phyloP scores from a whole-genome alignment of 2,888 invertebrate genomes.

The Acrobeloides nanus region DNA sequence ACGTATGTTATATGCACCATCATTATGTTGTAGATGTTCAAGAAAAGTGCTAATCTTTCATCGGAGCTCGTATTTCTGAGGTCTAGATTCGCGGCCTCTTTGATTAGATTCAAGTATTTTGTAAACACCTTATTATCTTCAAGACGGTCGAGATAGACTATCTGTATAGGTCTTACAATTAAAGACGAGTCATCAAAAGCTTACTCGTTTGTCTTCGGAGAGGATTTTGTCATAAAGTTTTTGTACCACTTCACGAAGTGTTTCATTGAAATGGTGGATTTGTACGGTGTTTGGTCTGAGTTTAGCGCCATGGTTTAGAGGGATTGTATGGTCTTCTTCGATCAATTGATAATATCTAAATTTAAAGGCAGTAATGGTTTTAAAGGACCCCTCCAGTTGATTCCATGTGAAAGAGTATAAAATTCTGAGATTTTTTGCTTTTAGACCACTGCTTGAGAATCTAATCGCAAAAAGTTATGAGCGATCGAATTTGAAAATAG shows the following conservation, averaged over 20 bases:
- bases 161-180: constrained; percentile 37
- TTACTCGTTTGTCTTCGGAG: constrained; percentile 53
- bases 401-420: too few relatives aligned
- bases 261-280: too few relatives aligned
- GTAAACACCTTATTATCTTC: constrained; percentile 53
- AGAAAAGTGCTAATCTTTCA: constrained; percentile 58
- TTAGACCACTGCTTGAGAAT: too few relatives aligned
- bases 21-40: constrained; percentile 59
- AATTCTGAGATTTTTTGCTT: too few relatives aligned
- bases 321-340: constrained; percentile 53
- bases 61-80: constrained; percentile 32
- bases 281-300: too few relatives aligned
- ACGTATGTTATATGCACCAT: constrained; percentile 57
- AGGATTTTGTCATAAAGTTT: constrained; percentile 54
- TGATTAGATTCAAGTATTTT: constrained; percentile 52
- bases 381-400: too few relatives aligned
- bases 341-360: too few relatives aligned
- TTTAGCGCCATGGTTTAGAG: too few relatives aligned
- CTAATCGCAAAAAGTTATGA: too few relatives aligned
- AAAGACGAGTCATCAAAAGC: too few relatives aligned
- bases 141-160: constrained; percentile 56
- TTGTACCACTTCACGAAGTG: constrained; percentile 54
- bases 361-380: too few relatives aligned
- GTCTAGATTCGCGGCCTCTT: constrained; percentile 51
- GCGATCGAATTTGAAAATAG: too few relatives aligned